phyloP scores from a whole-genome alignment of 1,140 invertebrate species.

The Ceratina australensis region DNA sequence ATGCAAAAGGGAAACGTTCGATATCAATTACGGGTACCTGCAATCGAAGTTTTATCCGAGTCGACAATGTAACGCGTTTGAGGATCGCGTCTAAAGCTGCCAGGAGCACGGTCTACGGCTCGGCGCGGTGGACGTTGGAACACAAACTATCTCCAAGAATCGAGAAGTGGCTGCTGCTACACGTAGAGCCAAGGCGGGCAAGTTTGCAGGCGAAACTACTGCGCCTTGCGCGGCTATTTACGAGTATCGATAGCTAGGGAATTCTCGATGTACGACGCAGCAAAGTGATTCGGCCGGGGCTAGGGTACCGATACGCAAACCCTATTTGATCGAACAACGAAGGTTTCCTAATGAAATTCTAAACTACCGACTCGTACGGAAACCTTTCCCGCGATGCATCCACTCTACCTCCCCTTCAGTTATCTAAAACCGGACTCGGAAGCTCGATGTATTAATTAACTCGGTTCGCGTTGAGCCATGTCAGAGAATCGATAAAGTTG shows the following conservation, averaged over 20 bases:
- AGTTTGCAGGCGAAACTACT: conserved; percentile 51
- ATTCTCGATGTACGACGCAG: conserved; percentile 40
- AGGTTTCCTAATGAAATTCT: conserved; percentile 38
- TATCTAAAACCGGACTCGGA: not conserved
- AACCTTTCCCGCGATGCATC: conserved; percentile 4
- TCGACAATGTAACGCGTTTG: conserved; percentile 43
- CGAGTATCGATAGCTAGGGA: conserved; percentile 50
- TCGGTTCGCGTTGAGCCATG: not conserved
- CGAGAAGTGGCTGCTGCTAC: not conserved
- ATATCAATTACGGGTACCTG: conserved; percentile 37
- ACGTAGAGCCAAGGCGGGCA: conserved; percentile 14
- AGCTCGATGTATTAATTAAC: not conserved
- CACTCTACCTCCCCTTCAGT: not conserved
- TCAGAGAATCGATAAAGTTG: not conserved
- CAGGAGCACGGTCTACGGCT: conserved; percentile 21
- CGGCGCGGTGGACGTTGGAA: conserved; percentile 18
- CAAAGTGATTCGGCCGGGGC: conserved; percentile 21
- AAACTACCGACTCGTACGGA: not conserved
- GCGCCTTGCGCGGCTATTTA: conserved; percentile 46
- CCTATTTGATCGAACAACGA: conserved; percentile 29
- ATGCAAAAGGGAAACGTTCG: not conserved
- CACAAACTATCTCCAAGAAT: conserved; percentile 47
- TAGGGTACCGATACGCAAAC: not conserved
- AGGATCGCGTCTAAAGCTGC: conserved; percentile 45
- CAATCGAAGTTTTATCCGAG: conserved; percentile 47